Percentiles rank a stretch among this genome's conserved stretches.
Conservation (phyloP, 2,797 vertebrate genomes). For the Sebastolobus alascanus region DNA sequence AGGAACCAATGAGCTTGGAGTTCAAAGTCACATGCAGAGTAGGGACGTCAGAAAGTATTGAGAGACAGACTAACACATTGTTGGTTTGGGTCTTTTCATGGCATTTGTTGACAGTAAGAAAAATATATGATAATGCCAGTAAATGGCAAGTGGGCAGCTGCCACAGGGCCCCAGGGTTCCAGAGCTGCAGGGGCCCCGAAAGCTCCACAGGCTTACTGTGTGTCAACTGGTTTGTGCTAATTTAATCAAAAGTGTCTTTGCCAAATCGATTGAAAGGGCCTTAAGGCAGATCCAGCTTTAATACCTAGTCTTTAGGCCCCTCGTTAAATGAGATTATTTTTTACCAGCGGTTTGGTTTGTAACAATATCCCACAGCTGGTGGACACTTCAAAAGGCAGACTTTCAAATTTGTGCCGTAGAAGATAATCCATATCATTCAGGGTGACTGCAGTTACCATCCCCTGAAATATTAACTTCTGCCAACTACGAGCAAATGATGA, state of each 20-base stretch:
- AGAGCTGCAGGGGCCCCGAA: not conserved
- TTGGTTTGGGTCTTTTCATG: not conserved
- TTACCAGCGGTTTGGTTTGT: not conserved
- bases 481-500: not conserved
- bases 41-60: not conserved
- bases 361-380: not conserved
- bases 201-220: not conserved
- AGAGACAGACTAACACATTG: not conserved
- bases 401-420: not conserved
- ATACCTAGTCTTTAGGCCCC: not conserved
- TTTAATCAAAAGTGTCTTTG: not conserved
- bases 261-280: not conserved
- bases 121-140: not conserved
- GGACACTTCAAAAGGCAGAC: not conserved
- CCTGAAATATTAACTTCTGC: not conserved
- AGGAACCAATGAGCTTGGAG: not conserved
- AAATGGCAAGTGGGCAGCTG: not conserved
- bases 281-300: not conserved
- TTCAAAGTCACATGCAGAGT: not conserved
- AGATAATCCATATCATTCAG: not conserved
- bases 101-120: not conserved
- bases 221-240: slow-evolving; percentile 4
- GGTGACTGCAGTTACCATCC: not conserved
- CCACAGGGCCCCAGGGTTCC: not conserved
- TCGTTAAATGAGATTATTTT: not conserved